These are phyloP conservation scores for Dendroctonus valens DNA, from an alignment of 1,140 invertebrate species.

Conservation along the genomic window DNA sequence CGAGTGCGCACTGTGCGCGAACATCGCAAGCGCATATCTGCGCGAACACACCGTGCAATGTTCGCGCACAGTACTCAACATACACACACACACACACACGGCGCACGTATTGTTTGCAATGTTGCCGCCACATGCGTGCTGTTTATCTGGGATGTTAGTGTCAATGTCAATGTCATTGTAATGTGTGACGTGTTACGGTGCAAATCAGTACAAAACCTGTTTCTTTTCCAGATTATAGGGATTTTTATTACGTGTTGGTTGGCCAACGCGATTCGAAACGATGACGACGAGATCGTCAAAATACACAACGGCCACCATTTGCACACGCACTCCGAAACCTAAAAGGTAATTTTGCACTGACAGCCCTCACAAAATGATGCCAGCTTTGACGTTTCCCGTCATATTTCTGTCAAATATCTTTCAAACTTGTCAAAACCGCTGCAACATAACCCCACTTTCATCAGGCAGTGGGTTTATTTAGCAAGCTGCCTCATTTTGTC, in stretches of 20 bases:
- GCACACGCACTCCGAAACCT: conserved; percentile 27
- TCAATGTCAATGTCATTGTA: no score
- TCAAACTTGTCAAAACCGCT: no score
- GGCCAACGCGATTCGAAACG: conserved; percentile 21
- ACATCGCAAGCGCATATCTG: background rate
- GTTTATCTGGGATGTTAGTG: no score
- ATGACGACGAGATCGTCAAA: conserved; percentile 27
- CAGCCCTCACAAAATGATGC: no score
- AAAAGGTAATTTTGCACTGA: background rate
- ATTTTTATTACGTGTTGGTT: conserved; percentile 35
- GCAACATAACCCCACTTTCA: no score
- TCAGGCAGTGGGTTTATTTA: no score
- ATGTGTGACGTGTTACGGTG: no score
- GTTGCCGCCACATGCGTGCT: background rate
- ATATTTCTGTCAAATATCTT: no score
- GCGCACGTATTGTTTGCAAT: no score
- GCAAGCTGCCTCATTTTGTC: no score
- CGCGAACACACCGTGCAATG: background rate
- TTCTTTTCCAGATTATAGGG: conserved; percentile 33
- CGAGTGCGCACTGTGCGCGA: background rate
- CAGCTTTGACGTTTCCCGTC: no score
- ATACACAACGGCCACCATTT: conserved; percentile 31
- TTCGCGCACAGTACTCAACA: background rate
- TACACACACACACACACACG: background rate
- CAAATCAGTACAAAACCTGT: no score